Conservation (phyloP, 2,888 invertebrate species). For the Metellina segmentata region DNA sequence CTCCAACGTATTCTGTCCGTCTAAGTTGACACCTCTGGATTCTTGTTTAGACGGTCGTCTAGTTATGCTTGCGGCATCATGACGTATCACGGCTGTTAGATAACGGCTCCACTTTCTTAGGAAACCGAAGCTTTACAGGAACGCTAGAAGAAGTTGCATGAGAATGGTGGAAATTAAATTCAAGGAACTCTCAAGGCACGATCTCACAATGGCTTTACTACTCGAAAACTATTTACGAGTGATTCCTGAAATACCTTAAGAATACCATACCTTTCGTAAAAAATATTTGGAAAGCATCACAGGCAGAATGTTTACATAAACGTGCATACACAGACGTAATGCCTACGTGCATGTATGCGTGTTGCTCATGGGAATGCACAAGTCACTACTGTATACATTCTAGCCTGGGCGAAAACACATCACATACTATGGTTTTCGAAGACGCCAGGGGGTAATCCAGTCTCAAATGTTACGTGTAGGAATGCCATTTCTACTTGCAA, state of each 20-base stretch:
- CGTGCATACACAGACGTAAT: too few relatives aligned
- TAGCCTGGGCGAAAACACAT: slow-evolving; percentile 3
- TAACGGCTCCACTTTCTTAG: too few relatives aligned
- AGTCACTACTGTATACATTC: background rate
- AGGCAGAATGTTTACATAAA: slow-evolving; percentile 26
- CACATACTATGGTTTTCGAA: background rate
- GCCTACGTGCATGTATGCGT: slow-evolving; percentile 5
- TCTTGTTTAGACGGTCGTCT: too few relatives aligned
- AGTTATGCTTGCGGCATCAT: too few relatives aligned
- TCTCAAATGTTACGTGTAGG: background rate
- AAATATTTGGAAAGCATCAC: slow-evolving; percentile 11
- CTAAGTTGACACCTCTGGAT: too few relatives aligned
- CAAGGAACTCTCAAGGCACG: too few relatives aligned
- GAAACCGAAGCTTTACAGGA: too few relatives aligned
- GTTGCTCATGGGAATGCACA: background rate
- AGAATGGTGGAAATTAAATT: too few relatives aligned
- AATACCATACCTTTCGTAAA: background rate
- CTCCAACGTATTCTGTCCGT: too few relatives aligned
- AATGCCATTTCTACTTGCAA: too few relatives aligned
- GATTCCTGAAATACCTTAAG: slow-evolving; percentile 17
- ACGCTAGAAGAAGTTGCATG: too few relatives aligned
- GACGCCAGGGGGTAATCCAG: background rate
- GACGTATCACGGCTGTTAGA: too few relatives aligned
- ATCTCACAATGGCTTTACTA: background rate
- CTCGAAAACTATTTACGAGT: slow-evolving; percentile 6